Percentiles rank a stretch among this genome's conserved stretches.
Evolutionary conservation across 1,140 invertebrate genomes (phyloP).

Genomic region (Meloidogyne chitwoodi): DNA sequence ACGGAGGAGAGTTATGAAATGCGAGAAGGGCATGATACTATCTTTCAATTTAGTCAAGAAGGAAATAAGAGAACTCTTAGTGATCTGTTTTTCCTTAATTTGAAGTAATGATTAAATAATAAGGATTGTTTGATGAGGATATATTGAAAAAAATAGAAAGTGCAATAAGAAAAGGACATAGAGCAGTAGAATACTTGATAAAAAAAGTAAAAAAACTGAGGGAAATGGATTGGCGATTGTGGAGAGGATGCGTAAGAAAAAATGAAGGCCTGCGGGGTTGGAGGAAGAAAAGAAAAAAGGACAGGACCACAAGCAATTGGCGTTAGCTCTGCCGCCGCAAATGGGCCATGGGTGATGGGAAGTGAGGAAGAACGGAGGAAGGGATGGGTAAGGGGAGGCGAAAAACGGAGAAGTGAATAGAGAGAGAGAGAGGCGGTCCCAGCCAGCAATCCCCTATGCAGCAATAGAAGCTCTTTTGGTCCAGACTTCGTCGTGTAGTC

Average conservation of each 20-base stretch:
- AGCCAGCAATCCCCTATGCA: neutral
- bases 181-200: neutral
- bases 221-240: neutral
- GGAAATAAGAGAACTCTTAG: neutral
- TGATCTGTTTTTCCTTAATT: neutral
- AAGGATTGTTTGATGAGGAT: neutral
- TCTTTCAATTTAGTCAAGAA: neutral
- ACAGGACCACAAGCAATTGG: neutral
- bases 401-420: neutral
- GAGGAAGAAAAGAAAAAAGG: neutral
- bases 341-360: neutral
- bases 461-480: neutral
- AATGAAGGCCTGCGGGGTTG: conserved; percentile 1
- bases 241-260: neutral
- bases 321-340: neutral
- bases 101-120: neutral
- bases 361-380: neutral
- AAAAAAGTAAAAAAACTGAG: neutral
- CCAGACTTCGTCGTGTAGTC: neutral
- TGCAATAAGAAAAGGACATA: neutral
- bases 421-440: neutral
- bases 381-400: neutral
- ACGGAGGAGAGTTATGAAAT: neutral
- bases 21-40: neutral
- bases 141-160: neutral